Base-by-base conservation (phyloP, 2,888 invertebrate species). In the Hoplodrina blanda region DNA sequence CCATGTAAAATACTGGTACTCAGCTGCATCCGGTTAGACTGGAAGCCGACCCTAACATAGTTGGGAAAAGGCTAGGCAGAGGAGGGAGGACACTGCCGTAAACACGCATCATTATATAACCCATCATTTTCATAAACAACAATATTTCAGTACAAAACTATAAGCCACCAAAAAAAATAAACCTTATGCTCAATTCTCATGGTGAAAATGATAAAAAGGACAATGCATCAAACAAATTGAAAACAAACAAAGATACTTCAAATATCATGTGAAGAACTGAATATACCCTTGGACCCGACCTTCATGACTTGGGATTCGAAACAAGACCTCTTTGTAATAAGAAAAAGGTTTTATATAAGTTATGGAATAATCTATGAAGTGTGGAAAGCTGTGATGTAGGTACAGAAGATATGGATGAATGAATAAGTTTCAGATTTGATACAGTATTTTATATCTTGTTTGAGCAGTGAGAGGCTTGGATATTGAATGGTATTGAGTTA, bases 161-260 rank as follows among this genome's bases (percentile, higher is more conserved):
- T 30, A 63, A 15, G 8, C 13, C n/a, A 33, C 25, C 17, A 57
- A 17, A 44, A 65, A n/a, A 37, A 19, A 55, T 25, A 52, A 20
- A n/a, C 52, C 25, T 44, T 8, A 17, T 15, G 1, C 2, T 33
- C n/a, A 46, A 20, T 17, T 13, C 5, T 6, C 10, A 49, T 49
- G n/a, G 19, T 20, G 53, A n/a, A 11, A 50, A 55, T 49, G 52
- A 55, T 11, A 56, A 63, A 59, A 61, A 66, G 53, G 60, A 57
- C 61, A 64, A 69, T 70, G 41, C 61, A 61, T 67, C 71, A 62
- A 41, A 76, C 78, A 78, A 82, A 84, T 85, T 83, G 79, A 80
- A 85, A 76, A 65, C 76, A 85, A 83, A 87, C 76, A 88, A 73
- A 76, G 62, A 78, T 63, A 53, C 64, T 66, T 73, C 61, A 84